Evolutionary conservation across 2,888 invertebrate species (phyloP), one percentile per base, ranked within the genome.

Genomic region (Meta bourneti): DNA sequence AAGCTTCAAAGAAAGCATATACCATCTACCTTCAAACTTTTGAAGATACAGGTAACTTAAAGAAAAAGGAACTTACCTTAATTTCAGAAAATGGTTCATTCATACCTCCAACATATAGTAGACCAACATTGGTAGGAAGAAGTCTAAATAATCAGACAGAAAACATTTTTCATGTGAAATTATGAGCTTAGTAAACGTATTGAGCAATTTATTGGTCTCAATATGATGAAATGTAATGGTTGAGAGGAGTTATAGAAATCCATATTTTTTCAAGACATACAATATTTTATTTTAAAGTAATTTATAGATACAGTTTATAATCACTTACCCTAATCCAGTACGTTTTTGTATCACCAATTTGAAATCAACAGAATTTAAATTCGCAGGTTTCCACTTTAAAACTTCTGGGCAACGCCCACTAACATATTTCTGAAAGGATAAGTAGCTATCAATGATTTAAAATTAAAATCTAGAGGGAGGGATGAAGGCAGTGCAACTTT

Each of bases 331-430:
- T 92, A 95, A 94, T 7, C 97, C 97, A 16, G 95, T 95, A 94
- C 97, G 97, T 2, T 95, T 96, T 0, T 96, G 96, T 87, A 99
- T 97, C 95, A 97, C 97, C 91, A 99, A 95, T 94, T 96, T 96
- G 95, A 99, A 99, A 95, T 99, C 99, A 0, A 99, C 97, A 6
- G 99, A 99, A 95, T 99, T 99, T 95, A 98, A 96, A 91, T 97
- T 96, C 5, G 97, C 96, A 19, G 99, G 99, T 94, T 99, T 99
- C 99, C 99, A 99, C 95, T 99, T 99, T 19, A 99, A 96, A 1
- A 99, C 98, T 77, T 97, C 96, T 69, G 96, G 95, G 94, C 98
- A 98, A 7, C 96, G 96, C 0, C 99, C 99, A 8, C 97, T 95
- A 16, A 96, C 95, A 94, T 99, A 99, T 0, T 97, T 96, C 97